Conservation (phyloP, 2,113 vertebrate species). For the Channa maculata region DNA sequence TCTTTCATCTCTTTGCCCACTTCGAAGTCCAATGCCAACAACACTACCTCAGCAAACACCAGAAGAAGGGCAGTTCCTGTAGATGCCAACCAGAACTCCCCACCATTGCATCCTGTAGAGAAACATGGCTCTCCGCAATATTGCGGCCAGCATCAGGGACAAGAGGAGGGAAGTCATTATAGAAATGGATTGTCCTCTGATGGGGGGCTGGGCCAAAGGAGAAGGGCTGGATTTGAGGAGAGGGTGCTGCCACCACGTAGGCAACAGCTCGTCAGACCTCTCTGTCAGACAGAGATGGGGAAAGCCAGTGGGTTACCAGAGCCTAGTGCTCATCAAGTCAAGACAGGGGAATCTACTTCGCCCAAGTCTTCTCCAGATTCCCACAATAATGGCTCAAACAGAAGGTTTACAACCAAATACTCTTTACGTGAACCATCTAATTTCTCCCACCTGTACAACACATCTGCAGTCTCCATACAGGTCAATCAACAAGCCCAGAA, state of each 20-base stretch:
- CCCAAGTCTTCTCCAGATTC: conserved; percentile 46
- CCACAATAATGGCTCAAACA: conserved; percentile 59
- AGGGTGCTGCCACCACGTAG: conserved; percentile 76
- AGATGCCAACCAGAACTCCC: conserved; percentile 75
- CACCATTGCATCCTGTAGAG: conserved; percentile 58
- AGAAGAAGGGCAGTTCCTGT: conserved; percentile 61
- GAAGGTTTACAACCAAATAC: conserved; percentile 57
- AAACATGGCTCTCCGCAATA: conserved; percentile 39
- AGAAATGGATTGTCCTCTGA: conserved; percentile 66
- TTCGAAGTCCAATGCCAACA: conserved; percentile 51
- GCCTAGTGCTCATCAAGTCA: conserved; percentile 32
- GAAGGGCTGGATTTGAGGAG: conserved; percentile 77
- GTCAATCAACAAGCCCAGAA: conserved; percentile 50
- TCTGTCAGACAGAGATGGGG: conserved; percentile 79
- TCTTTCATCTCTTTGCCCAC: conserved; percentile 55
- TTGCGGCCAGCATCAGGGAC: conserved; percentile 59
- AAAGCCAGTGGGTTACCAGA: conserved; percentile 57
- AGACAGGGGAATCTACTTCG: conserved; percentile 29
- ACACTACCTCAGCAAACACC: conserved; percentile 74
- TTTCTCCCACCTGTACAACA: conserved; percentile 72
- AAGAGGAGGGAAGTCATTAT: conserved; percentile 51
- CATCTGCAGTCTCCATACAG: conserved; percentile 26
- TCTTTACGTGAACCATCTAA: conserved; percentile 77
- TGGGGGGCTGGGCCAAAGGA: conserved; percentile 69
- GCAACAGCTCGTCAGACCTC: conserved; percentile 83